Evolutionary conservation across 2,113 vertebrate species (phyloP).

Genomic region (Gobio gobio): DNA sequence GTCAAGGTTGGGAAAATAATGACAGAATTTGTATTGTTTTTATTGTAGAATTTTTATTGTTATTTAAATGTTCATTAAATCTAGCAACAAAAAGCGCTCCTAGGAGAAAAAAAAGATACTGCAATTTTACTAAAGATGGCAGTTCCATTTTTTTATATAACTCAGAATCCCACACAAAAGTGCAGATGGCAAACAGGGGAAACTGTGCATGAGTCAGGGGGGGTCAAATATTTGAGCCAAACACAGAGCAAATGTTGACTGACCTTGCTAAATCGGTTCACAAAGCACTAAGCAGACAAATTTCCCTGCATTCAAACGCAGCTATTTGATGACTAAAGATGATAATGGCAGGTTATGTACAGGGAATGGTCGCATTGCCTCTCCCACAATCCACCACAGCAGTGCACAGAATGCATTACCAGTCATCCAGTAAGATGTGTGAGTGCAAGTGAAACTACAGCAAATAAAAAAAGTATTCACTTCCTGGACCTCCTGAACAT

Average conservation of each 20-base stretch:
- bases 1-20: not conserved
- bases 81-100: not conserved
- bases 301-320: not conserved
- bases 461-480: not conserved
- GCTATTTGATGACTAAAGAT: not conserved
- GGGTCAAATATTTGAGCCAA: slow-evolving; percentile 17
- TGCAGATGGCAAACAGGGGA: slow-evolving; percentile 1
- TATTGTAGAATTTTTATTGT: not conserved
- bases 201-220: not conserved
- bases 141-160: not conserved
- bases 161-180: not conserved
- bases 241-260: slow-evolving; percentile 17
- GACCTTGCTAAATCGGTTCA: slow-evolving; percentile 17
- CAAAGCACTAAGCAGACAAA: slow-evolving; percentile 4
- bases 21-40: not conserved
- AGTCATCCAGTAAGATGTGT: not conserved
- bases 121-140: not conserved
- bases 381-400: not conserved
- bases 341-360: not conserved
- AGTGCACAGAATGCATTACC: slow-evolving; percentile 1
- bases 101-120: too few species aligned
- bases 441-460: not conserved
- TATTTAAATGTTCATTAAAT: not conserved
- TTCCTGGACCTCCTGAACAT: not conserved
- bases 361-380: not conserved